Percentiles rank a stretch among this genome's conserved stretches.
These are phyloP conservation scores for Phrynocephalus vlangalii DNA, from an alignment of 2,797 vertebrate genomes.

Conservation along the genomic window DNA sequence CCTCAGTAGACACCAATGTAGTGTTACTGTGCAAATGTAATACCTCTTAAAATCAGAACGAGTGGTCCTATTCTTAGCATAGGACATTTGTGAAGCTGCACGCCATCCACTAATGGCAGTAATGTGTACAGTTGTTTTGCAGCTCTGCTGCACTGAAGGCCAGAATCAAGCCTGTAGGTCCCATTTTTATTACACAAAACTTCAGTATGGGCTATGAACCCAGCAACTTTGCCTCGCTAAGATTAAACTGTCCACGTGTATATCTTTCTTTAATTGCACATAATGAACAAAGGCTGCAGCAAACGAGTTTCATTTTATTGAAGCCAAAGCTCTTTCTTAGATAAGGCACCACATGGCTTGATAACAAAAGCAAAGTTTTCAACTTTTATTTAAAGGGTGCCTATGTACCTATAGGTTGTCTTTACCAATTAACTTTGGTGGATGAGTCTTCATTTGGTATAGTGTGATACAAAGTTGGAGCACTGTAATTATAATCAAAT, in stretches of 20 bases:
- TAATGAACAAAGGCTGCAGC: neutral
- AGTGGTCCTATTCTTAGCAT: neutral
- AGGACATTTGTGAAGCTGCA: neutral
- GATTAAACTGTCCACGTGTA: neutral
- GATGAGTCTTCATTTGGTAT: neutral
- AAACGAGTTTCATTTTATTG: neutral
- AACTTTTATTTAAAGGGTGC: neutral
- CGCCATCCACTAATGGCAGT: neutral
- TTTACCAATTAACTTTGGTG: neutral
- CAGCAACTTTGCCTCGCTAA: neutral
- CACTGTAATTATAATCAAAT: neutral
- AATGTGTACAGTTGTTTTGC: neutral
- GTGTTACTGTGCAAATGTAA: neutral
- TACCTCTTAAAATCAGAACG: too few relatives aligned
- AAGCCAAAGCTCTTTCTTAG: neutral
- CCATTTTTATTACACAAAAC: neutral
- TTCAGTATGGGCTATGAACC: neutral
- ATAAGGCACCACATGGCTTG: neutral
- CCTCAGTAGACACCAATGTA: neutral
- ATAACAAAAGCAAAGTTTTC: neutral
- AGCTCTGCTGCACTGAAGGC: neutral
- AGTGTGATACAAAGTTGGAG: neutral
- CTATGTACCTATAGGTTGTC: neutral
- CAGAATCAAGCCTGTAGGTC: neutral
- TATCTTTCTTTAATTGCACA: constrained; percentile 10